Evolutionary conservation across 30 jellyfish, hydroid and myxozoan genomes (phyloP), one percentile per base, ranked within the genome.

Genomic region (Hydractinia echinata): DNA sequence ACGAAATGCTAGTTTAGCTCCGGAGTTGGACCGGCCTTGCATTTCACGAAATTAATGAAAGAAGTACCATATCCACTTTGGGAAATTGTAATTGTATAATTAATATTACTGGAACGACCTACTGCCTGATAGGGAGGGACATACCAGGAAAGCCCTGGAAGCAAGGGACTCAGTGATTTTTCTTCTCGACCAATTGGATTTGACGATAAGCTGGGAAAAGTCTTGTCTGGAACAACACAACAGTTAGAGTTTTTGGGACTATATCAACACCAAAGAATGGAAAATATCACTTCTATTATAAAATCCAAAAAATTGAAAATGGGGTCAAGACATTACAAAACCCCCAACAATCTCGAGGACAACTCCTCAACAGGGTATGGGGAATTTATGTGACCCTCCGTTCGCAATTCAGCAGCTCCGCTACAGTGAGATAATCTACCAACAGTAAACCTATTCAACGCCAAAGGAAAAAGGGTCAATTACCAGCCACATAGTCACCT

Each of bases 241-340:
- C 6, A 55, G 19, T 53, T 81, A 30, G 85, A 66, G 4, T 81
- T 81, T 53, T 48, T 64, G 55, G 84, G 84, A n/a, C n/a, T n/a
- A n/a, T n/a, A n/a, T n/a, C n/a, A n/a, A n/a, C n/a, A n/a, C n/a
- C n/a, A 51, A 81, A 64, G 77, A 61, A 2, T 56, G 13, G 77
- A 67, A 13, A 67, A 19, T 67, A 7, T 11, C 83, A 49, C 53
- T 79, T 4, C 87, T 82, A 58, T 53, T 5, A 20, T 16, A 79
- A 79, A 64, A 64, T 50, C 8, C 61, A 44, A 19, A 4, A 11
- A 64, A 7, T 81, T 2, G 6, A 53, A 8, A 5, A 64, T 4
- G 84, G 51, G 7, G 66, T 74, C 44, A 6, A 79, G 5, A 21
- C 61, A 18, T 15, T 70, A 4, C 54, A 15, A 79, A 9, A 53